Percentiles rank a stretch among this genome's conserved stretches.
phyloP scores from a whole-genome alignment of 2,113 vertebrate genomes.

The Ochotona princeps region DNA sequence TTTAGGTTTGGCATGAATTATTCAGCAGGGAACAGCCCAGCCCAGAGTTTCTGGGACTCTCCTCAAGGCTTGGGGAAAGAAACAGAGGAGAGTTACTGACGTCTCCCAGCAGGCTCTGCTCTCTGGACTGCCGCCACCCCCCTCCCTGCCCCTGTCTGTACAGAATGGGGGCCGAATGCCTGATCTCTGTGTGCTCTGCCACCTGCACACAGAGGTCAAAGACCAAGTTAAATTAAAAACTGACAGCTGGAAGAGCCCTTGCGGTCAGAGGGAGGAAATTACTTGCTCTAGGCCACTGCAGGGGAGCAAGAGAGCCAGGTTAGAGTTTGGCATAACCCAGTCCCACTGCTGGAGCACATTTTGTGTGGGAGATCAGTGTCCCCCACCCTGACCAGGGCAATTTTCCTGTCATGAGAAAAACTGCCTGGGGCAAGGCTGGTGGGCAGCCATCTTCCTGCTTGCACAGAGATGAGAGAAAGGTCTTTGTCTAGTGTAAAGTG shows the following conservation, averaged over 20 bases:
- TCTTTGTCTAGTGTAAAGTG: not conserved
- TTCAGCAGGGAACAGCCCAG: not conserved
- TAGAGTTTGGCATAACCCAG: accelerated
- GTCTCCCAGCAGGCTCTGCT: not conserved
- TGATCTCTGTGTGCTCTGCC: not conserved
- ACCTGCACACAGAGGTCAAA: not conserved
- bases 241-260: not conserved
- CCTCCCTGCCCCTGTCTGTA: not conserved
- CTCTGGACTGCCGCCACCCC: not conserved
- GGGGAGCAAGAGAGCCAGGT: not conserved
- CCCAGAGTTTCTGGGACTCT: not conserved
- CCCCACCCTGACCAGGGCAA: not conserved
- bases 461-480: not conserved
- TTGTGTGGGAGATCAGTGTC: not conserved
- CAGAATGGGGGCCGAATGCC: accelerated
- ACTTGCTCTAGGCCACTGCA: not conserved
- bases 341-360: not conserved
- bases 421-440: not conserved
- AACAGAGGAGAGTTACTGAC: not conserved
- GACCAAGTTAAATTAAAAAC: not conserved
- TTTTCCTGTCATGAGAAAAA: not conserved
- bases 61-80: not conserved
- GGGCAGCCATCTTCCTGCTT: too few species aligned
- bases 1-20: conserved; percentile 4
- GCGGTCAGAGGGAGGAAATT: not conserved